phyloP scores from a whole-genome alignment of 53 echinoderm and acorn worm species.

The Arbacia lixula region DNA sequence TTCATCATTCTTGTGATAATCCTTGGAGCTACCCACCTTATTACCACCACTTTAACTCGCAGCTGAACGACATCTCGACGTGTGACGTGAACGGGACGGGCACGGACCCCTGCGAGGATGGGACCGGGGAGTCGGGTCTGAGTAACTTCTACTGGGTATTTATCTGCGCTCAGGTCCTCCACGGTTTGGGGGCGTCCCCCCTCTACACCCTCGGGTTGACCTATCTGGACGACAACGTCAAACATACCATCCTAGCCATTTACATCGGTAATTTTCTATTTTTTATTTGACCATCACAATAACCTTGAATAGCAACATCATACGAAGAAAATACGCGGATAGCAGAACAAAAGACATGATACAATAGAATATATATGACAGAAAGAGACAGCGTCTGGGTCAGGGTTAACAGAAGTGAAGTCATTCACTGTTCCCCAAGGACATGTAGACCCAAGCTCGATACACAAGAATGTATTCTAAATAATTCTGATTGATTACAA shows the following conservation, averaged over 20 bases:
- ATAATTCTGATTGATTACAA: too few relatives aligned
- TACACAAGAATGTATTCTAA: too few relatives aligned
- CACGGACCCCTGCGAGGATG: constrained; percentile 11
- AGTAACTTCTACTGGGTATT: constrained; percentile 87
- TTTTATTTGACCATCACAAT: too few relatives aligned
- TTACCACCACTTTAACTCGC: too few relatives aligned
- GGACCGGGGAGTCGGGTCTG: constrained; percentile 58
- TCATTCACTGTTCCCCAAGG: background rate
- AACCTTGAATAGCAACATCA: too few relatives aligned
- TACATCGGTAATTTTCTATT: constrained; percentile 85
- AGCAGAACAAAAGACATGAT: too few relatives aligned
- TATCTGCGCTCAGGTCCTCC: constrained; percentile 81
- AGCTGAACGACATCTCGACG: constrained; percentile 53
- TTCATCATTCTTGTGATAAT: too few relatives aligned
- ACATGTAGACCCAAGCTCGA: too few relatives aligned
- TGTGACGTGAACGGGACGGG: constrained; percentile 52
- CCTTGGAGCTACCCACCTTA: too few relatives aligned
- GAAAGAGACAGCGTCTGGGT: too few relatives aligned
- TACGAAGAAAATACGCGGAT: too few relatives aligned
- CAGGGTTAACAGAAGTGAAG: background rate
- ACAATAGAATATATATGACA: too few relatives aligned
- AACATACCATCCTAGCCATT: constrained; percentile 63
- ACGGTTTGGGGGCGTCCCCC: constrained; percentile 90
- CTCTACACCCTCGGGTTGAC: constrained; percentile 85
- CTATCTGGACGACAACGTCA: constrained; percentile 86